Base-by-base conservation (phyloP, 2,797 vertebrate genomes). In the Cirrhinus molitorella region DNA sequence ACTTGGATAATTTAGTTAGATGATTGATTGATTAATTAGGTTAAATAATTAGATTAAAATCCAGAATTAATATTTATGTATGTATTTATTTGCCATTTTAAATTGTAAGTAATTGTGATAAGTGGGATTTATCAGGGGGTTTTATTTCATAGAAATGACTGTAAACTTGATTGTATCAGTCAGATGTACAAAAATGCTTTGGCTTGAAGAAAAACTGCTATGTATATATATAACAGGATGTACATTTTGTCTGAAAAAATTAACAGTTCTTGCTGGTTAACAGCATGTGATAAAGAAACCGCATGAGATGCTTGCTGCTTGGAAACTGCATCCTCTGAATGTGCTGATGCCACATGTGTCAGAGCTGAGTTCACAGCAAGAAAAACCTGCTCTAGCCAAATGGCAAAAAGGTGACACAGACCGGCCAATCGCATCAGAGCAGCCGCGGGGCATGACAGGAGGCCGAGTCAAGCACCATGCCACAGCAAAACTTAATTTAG, bases 401-500 rank as follows among this genome's bases (percentile, higher is more conserved):
- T n/a, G 25, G 28, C 25, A 51, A 19, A 73, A 28, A 37, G 28
- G 67, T 31, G 40, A 57, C 53, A 43, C 25, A 1, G 66, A 47
- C 25, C 2, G 12, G 16, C 55, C 68, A 81, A 5, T 34, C 13
- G 3, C 55, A 49, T 63, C 43, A 73, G 19, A 73, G 55, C 21
- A 61, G 53, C 25, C 10, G 12, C 40, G 34, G 57, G 21, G 53
- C 17, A 55, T 45, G 49, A 71, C 53, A 59, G 51, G n/a, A 31
- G 53, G 40, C 12, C 0, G 13, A 25, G 19, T 21, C 55, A 21
- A 81, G 25, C 40, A 17, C 53, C 19, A 47, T 59, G 21, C 79
- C 80, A 12, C 45, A 81, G 57, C 28, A 37, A 72, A 74, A 65
- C 57, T 37, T 57, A 21, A 81, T 74, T 74, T 74, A 81, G 28